Conservation (phyloP, 2,113 vertebrate genomes). For the Thamnophis sirtalis region DNA sequence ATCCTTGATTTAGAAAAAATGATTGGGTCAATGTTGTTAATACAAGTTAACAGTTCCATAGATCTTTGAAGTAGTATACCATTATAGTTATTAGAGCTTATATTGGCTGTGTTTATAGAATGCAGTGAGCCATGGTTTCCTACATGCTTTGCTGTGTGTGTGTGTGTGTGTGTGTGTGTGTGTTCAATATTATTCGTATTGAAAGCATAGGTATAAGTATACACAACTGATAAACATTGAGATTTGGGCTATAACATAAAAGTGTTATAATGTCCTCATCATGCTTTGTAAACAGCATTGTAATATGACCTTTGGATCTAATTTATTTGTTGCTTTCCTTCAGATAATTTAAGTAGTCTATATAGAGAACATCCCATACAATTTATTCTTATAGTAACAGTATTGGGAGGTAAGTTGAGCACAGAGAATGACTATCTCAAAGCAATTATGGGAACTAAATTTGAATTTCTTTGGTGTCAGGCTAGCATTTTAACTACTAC, state of each 20-base stretch:
- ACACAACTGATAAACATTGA: too few species aligned
- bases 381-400: neutral
- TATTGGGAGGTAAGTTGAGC: neutral
- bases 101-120: neutral
- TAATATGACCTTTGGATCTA: neutral
- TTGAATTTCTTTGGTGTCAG: neutral
- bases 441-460: neutral
- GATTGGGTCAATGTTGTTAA: neutral
- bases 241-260: neutral
- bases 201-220: neutral
- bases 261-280: neutral
- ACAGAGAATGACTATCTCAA: neutral
- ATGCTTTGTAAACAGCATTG: neutral
- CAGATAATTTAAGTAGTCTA: neutral
- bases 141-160: neutral
- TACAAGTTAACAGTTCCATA: neutral
- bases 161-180: too few species aligned
- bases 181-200: neutral
- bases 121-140: neutral
- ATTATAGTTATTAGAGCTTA: neutral
- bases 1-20: neutral
- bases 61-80: neutral
- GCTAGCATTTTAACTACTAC: neutral
- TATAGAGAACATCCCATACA: neutral
- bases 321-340: neutral